These are phyloP conservation scores for Saxidomus purpurata DNA, from an alignment of 1,140 invertebrate genomes.

Conservation along the genomic window DNA sequence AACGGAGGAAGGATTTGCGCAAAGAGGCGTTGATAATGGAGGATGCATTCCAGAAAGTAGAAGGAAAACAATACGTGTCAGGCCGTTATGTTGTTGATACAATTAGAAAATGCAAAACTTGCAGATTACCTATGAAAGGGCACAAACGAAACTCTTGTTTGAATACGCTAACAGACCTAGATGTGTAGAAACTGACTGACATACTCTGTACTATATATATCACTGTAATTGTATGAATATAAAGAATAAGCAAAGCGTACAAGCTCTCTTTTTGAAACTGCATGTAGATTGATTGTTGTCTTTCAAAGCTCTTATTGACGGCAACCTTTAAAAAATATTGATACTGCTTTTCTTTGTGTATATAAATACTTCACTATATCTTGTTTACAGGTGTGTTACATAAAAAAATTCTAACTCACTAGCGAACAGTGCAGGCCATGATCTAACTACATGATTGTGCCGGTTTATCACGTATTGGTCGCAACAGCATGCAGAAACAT, in stretches of 20 bases:
- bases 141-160: background rate
- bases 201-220: no score
- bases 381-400: no score
- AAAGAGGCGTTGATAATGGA: constrained; percentile 3
- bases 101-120: background rate
- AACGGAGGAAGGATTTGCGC: background rate
- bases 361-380: no score
- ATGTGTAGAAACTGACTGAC: background rate
- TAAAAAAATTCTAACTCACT: no score
- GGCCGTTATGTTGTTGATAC: background rate
- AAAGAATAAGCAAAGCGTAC: background rate
- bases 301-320: background rate
- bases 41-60: constrained; percentile 12
- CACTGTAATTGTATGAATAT: no score
- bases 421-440: no score
- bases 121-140: constrained; percentile 10
- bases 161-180: no score
- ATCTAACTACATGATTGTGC: no score
- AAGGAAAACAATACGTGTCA: background rate
- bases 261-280: background rate
- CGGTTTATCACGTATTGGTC: no score
- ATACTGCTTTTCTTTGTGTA: background rate
- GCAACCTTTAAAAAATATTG: no score
- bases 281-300: background rate
- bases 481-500: no score